Percentiles rank a stretch among this genome's conserved stretches.
phyloP scores from a whole-genome alignment of 2,797 vertebrate species.

The Ceryle rudis region DNA sequence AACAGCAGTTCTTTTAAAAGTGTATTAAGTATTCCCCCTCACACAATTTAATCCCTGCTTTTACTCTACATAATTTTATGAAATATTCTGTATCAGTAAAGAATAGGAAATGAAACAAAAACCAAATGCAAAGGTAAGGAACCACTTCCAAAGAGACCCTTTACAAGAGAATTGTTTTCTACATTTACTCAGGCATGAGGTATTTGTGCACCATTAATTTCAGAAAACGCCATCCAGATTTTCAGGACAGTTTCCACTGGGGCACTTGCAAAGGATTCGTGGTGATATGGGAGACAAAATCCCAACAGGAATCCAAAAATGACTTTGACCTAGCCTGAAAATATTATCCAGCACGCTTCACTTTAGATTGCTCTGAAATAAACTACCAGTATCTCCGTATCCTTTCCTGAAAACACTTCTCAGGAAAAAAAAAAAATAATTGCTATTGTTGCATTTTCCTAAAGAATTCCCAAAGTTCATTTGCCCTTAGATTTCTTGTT shows the following conservation, averaged over 20 bases:
- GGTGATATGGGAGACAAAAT: neutral
- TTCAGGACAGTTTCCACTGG: neutral
- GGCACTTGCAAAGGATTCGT: neutral
- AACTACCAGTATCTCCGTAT: neutral
- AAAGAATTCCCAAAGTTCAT: neutral
- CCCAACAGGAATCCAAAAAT: neutral
- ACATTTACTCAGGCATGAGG: neutral
- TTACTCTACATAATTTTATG: neutral
- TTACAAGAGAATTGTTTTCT: neutral
- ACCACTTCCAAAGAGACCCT: neutral
- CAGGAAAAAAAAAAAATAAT: neutral
- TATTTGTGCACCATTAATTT: neutral
- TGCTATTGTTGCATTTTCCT: neutral
- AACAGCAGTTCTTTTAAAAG: neutral
- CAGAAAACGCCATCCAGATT: neutral
- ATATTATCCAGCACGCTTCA: neutral
- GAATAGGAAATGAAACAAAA: neutral
- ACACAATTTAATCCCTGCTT: neutral
- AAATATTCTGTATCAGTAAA: neutral
- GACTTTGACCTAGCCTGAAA: neutral
- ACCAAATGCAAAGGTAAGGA: neutral
- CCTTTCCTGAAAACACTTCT: neutral
- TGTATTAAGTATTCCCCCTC: neutral
- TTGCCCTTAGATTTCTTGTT: neutral
- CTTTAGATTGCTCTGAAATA: neutral